These are phyloP conservation scores for Pycnomerus fuliginosus DNA, from an alignment of 2,888 invertebrate genomes.

Conservation along the genomic window DNA sequence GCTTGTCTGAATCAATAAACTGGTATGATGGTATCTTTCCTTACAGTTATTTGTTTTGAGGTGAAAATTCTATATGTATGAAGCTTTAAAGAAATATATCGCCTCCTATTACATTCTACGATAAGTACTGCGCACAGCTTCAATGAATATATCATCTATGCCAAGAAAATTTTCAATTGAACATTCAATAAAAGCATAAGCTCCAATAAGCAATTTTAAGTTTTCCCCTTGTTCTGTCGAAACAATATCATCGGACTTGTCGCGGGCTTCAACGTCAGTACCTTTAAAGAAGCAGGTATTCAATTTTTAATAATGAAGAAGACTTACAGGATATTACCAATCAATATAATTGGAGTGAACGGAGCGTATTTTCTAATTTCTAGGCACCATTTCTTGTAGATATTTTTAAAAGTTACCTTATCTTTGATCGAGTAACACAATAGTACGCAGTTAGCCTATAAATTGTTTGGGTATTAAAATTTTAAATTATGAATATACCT, in stretches of 20 bases:
- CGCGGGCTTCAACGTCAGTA: slow-evolving; percentile 29
- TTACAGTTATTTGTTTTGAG: too few species aligned
- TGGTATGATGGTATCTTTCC: too few species aligned
- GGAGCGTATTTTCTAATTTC: slow-evolving; percentile 32
- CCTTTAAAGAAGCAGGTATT: slow-evolving; percentile 24
- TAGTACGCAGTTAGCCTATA: slow-evolving; percentile 36
- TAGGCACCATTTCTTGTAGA: slow-evolving; percentile 34
- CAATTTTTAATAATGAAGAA: slow-evolving; percentile 1
- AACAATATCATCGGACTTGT: slow-evolving; percentile 12
- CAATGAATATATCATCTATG: slow-evolving; percentile 36
- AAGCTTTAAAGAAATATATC: too few species aligned
- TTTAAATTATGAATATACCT: slow-evolving; percentile 1
- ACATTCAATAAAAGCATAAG: slow-evolving; percentile 36
- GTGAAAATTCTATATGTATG: too few species aligned
- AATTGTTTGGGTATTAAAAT: slow-evolving; percentile 6
- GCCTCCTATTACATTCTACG: too few species aligned
- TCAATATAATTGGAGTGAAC: slow-evolving; percentile 30
- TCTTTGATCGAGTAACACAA: slow-evolving; percentile 34
- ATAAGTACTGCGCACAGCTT: slow-evolving; percentile 34
- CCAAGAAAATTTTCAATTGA: slow-evolving; percentile 32
- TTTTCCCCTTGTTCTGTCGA: slow-evolving; percentile 32
- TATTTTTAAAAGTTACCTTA: slow-evolving; percentile 28
- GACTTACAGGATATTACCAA: slow-evolving; percentile 26
- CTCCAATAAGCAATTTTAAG: slow-evolving; percentile 33
- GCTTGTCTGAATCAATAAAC: too few species aligned